Evolutionary conservation across 2,888 invertebrate genomes (phyloP).

Genomic region (Vannuccia rotundouncinata): DNA sequence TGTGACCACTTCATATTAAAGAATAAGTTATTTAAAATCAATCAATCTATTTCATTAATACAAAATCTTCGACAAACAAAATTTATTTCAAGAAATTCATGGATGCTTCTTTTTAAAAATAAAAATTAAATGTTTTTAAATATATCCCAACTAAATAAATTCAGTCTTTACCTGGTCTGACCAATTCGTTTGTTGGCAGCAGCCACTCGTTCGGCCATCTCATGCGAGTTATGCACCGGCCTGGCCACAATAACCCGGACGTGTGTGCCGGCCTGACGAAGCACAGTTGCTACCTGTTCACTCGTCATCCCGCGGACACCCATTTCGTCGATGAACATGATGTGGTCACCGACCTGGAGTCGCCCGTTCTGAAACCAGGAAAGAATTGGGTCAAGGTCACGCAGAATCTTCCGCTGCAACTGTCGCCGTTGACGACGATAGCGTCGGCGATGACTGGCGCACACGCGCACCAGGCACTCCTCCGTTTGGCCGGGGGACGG

Average conservation of each 20-base stretch:
- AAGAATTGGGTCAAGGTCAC: conserved; percentile 32
- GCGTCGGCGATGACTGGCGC: neutral
- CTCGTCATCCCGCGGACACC: conserved; percentile 90
- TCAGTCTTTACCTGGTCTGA: neutral
- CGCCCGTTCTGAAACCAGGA: conserved; percentile 68
- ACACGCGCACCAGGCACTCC: neutral
- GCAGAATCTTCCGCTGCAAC: neutral
- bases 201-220: neutral
- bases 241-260: conserved; percentile 88
- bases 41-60: too few relatives aligned
- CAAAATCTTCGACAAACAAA: too few relatives aligned
- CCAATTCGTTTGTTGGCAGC: neutral
- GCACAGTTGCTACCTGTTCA: conserved; percentile 83
- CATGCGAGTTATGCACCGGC: conserved; percentile 46
- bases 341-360: conserved; percentile 91
- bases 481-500: too few relatives aligned
- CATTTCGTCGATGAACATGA: conserved; percentile 77
- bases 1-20: too few relatives aligned
- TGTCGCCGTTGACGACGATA: neutral
- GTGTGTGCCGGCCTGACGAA: conserved; percentile 87
- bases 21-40: too few relatives aligned
- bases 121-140: too few relatives aligned
- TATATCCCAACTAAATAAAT: too few relatives aligned
- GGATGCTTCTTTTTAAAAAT: too few relatives aligned
- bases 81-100: too few relatives aligned